Conservation (phyloP, 2,113 vertebrate genomes). For the Sorex araneus region DNA sequence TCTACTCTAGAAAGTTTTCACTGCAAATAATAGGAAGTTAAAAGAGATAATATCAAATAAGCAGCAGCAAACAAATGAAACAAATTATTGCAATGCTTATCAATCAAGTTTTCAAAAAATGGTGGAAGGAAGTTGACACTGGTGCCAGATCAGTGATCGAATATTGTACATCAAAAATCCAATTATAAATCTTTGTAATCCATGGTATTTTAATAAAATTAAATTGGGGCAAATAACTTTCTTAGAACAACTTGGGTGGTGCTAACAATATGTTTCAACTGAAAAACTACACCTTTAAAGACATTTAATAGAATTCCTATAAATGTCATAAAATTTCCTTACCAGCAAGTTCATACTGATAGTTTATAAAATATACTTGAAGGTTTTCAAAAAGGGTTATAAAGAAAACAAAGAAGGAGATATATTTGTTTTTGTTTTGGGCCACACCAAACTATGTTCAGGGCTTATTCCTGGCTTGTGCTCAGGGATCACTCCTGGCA, state of each 20-base stretch:
- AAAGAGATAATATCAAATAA: conserved; percentile 62
- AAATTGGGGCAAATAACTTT: neutral
- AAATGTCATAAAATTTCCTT: conserved; percentile 49
- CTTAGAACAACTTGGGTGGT: conserved; percentile 3
- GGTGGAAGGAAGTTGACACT: too few species aligned
- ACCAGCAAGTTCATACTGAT: conserved; percentile 30
- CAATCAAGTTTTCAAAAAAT: conserved; percentile 11
- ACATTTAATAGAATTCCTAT: neutral
- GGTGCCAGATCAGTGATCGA: too few species aligned
- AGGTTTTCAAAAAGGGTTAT: conserved; percentile 42
- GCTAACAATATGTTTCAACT: neutral
- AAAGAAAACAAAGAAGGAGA: neutral
- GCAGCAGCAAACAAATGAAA: conserved; percentile 55
- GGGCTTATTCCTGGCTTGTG: too few species aligned
- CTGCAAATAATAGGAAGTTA: conserved; percentile 69
- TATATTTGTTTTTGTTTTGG: neutral
- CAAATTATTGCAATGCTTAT: neutral
- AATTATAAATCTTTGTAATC: too few species aligned
- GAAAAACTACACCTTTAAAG: neutral
- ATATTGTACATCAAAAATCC: too few species aligned
- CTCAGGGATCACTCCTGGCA: too few species aligned
- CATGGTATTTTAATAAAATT: neutral
- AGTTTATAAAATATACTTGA: conserved; percentile 43
- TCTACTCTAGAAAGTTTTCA: conserved; percentile 37
- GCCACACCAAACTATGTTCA: too few species aligned